These are phyloP conservation scores for Esox niger DNA, from an alignment of 2,113 vertebrate species.

Conservation along the genomic window DNA sequence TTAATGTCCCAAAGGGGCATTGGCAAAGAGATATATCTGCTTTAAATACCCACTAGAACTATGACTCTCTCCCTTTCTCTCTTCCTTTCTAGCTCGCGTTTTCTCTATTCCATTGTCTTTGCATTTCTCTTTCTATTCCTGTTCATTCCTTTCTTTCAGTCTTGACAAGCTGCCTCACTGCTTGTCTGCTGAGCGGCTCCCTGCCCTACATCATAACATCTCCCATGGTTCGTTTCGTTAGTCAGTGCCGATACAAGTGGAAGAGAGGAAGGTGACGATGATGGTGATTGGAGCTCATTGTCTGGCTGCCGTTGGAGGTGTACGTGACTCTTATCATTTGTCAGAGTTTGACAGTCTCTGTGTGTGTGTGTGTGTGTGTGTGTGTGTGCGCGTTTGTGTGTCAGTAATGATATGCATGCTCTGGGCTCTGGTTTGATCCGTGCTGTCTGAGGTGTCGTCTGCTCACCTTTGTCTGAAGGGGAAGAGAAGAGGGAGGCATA, in stretches of 20 bases:
- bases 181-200: neutral
- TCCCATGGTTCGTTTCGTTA: conserved; percentile 25
- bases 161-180: neutral
- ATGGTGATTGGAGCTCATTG: conserved; percentile 59
- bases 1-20: conserved; percentile 58
- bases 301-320: conserved; percentile 55
- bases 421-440: conserved; percentile 46
- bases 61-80: neutral
- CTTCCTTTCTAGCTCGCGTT: neutral
- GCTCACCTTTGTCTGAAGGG: conserved; percentile 62
- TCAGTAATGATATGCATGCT: conserved; percentile 52
- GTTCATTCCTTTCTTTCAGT: neutral
- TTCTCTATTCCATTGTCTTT: neutral
- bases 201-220: conserved; percentile 36
- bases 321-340: conserved; percentile 43
- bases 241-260: neutral
- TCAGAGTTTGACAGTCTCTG: conserved; percentile 13
- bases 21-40: conserved; percentile 66
- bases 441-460: conserved; percentile 41
- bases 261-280: conserved; percentile 61
- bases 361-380: conserved; percentile 6
- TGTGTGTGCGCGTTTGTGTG: conserved; percentile 5
- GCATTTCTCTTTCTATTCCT: neutral
- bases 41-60: conserved; percentile 12
- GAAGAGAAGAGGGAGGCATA: neutral